phyloP scores from a whole-genome alignment of 2,113 vertebrate genomes.

The Pao palembangensis region DNA sequence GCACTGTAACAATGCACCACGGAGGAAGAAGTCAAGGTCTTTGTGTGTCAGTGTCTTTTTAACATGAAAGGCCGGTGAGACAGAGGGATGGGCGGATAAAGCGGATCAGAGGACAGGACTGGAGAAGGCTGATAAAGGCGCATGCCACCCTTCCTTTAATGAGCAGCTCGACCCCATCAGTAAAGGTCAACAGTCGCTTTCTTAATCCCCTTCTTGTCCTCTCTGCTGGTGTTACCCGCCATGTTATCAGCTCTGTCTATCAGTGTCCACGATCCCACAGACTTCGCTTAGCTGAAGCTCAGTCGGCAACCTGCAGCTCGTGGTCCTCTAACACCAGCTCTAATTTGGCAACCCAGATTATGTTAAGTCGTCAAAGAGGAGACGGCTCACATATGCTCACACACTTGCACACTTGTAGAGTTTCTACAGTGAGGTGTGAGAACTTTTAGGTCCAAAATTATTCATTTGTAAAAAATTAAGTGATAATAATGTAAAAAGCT shows the following conservation, averaged over 20 bases:
- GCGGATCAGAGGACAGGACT: slow-evolving; percentile 67
- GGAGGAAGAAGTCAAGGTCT: slow-evolving; percentile 43
- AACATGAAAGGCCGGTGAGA: slow-evolving; percentile 59
- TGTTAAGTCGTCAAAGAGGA: slow-evolving; percentile 55
- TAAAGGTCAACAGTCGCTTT: slow-evolving; percentile 64
- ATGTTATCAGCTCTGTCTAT: slow-evolving; percentile 65
- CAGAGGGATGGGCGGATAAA: slow-evolving; percentile 58
- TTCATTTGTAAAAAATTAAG: not conserved
- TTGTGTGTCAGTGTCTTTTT: slow-evolving; percentile 46
- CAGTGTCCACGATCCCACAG: slow-evolving; percentile 60
- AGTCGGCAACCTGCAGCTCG: slow-evolving; percentile 57
- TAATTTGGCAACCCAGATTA: slow-evolving; percentile 67
- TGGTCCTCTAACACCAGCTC: slow-evolving; percentile 55
- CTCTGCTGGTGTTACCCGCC: slow-evolving; percentile 39
- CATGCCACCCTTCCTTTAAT: slow-evolving; percentile 69
- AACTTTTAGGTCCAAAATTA: slow-evolving; percentile 1
- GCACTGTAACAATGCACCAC: slow-evolving; percentile 33
- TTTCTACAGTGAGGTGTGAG: slow-evolving; percentile 1
- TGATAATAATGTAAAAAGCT: no score
- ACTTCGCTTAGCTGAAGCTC: slow-evolving; percentile 53
- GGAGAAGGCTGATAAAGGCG: slow-evolving; percentile 65
- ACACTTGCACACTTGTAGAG: slow-evolving; percentile 23
- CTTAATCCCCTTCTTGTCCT: slow-evolving; percentile 57
- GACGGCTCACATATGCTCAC: slow-evolving; percentile 33
- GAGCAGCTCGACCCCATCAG: slow-evolving; percentile 72